phyloP scores from a whole-genome alignment of 2,113 vertebrate genomes.

The Tenebrosternarchus preto region DNA sequence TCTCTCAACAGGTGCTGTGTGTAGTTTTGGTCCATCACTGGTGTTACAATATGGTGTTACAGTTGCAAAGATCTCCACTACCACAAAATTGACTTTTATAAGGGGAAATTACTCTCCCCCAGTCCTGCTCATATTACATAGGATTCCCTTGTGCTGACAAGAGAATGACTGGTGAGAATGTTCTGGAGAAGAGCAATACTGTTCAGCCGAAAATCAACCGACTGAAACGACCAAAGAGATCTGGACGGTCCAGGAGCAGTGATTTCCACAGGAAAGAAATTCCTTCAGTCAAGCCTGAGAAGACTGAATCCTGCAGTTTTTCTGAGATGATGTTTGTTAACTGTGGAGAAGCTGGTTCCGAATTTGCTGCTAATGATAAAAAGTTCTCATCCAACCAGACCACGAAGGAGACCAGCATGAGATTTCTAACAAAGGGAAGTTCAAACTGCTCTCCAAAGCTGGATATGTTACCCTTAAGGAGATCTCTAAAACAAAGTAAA shows the following conservation, averaged over 20 bases:
- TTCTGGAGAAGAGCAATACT: not conserved
- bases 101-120: not conserved
- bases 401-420: not conserved
- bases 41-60: not conserved
- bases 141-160: not conserved
- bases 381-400: not conserved
- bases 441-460: not conserved
- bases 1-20: too few relatives aligned
- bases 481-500: not conserved
- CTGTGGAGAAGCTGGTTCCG: not conserved
- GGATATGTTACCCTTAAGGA: not conserved
- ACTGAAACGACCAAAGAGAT: constrained; percentile 26
- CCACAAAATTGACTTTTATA: not conserved
- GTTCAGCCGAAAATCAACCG: constrained; percentile 35
- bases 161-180: not conserved
- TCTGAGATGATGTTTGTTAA: not conserved
- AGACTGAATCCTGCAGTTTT: not conserved
- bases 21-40: not conserved
- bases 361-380: not conserved
- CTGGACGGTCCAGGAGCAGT: not conserved
- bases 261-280: not conserved
- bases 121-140: not conserved
- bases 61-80: not conserved
- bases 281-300: not conserved
- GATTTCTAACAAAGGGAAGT: not conserved